Base-by-base conservation (phyloP, 2,797 vertebrate species). In the Hylomyscus alleni region DNA sequence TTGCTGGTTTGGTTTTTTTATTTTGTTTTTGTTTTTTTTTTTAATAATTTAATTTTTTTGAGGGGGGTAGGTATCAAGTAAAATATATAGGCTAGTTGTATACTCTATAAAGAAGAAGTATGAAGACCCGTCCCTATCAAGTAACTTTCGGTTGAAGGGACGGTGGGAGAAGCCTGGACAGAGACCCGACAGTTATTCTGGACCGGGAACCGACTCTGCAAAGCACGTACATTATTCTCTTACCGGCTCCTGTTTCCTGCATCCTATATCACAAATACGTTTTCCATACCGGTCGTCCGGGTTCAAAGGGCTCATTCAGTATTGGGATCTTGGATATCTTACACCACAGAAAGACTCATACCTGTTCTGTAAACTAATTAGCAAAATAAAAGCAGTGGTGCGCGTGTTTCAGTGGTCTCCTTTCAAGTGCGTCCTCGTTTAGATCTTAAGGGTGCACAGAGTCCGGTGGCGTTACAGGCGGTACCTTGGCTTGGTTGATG, bases 401-500 rank as follows among this genome's bases (percentile, higher is more conserved):
- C 7, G 0, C 1, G 24, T 37, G 34, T 84, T 47, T 50, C 19
- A 54, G 22, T 4, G 75, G 58, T 19, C 0, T 81, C 29, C 7
- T 37, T 29, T 17, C 0, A 13, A 44, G 69, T 1, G 26, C 26
- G 0, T 26, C 13, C 47, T 60, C 37, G 50, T 3, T 9, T 58
- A 26, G 14, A 19, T 78, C 44, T 6, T 1, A 3, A 82, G 58
- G n/a, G 73, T 3, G 73, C 8, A 72, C 10, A 0, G 4, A 9
- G 3, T 9, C 0, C 0, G 20, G 34, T 1, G 13, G 76, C 20
- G 40, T 50, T 34, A 1, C 31, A 76, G 89, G 2, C 4, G 22
- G 40, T 10, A 4, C 13, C 0, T 0, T 0, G 3, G 11, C 2
- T 1, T n/a, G n/a, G 0, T 2, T 6, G 44, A 34, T 6, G 9